These are phyloP conservation scores for Polydrusus cervinus DNA, from an alignment of 2,888 invertebrate species.

Conservation along the genomic window DNA sequence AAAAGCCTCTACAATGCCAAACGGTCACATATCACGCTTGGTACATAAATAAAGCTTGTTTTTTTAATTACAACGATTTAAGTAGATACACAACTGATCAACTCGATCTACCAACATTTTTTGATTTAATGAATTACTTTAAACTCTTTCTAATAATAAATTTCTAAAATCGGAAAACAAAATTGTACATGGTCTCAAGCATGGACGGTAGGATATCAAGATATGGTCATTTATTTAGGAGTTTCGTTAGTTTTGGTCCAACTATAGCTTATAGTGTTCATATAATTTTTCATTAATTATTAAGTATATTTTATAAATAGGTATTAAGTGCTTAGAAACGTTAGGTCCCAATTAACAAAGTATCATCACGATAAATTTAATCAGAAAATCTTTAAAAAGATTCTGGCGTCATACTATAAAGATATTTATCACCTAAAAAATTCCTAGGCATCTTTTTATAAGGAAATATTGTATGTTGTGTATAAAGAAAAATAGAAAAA, in stretches of 20 bases:
- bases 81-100: too few species aligned
- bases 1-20: too few species aligned
- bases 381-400: not conserved
- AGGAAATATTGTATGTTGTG: too few species aligned
- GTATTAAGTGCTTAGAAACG: constrained; percentile 34
- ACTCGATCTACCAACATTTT: too few species aligned
- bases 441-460: constrained; percentile 4
- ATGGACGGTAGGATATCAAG: constrained; percentile 49
- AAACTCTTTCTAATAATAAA: too few species aligned
- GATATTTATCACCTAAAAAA: not conserved
- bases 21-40: too few species aligned
- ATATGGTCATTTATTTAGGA: constrained; percentile 38
- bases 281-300: constrained; percentile 21
- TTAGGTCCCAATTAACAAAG: constrained; percentile 46
- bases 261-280: constrained; percentile 39
- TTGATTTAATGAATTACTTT: too few species aligned
- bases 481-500: not conserved
- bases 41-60: too few species aligned
- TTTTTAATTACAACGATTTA: too few species aligned
- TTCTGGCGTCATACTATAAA: not conserved
- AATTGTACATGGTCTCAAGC: constrained; percentile 46
- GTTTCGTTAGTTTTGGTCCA: constrained; percentile 40
- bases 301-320: constrained; percentile 20
- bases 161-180: constrained; percentile 6
- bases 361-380: constrained; percentile 38